phyloP scores from a whole-genome alignment of 2,888 invertebrate genomes.

The Pyralis farinalis region DNA sequence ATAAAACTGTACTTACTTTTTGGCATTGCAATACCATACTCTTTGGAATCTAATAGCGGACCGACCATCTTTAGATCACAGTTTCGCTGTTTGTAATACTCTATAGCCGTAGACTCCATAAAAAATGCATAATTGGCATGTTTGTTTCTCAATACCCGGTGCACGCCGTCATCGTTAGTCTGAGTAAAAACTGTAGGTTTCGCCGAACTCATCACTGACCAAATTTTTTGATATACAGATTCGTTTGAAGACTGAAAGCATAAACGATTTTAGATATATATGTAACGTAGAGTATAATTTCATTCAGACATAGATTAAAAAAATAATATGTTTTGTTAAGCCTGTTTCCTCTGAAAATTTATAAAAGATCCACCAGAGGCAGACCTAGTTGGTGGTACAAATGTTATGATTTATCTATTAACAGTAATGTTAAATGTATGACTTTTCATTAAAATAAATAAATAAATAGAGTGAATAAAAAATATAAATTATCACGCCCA shows the following conservation, averaged over 20 bases:
- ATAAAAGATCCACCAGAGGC: no score
- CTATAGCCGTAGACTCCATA: constrained; percentile 97
- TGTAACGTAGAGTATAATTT: no score
- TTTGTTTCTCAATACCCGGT: constrained; percentile 87
- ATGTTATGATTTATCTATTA: no score
- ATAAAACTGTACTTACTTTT: constrained; percentile 85
- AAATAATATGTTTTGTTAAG: no score
- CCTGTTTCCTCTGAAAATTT: no score
- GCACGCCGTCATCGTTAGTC: constrained; percentile 91
- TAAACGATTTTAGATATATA: no score
- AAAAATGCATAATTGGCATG: constrained; percentile 92
- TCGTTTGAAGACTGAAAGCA: constrained; percentile 87
- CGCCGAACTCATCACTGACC: constrained; percentile 92
- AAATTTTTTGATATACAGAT: constrained; percentile 92
- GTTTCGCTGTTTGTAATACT: constrained; percentile 91
- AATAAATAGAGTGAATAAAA: no score
- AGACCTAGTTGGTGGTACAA: no score
- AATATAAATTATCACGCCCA: no score
- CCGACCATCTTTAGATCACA: constrained; percentile 92
- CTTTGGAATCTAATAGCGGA: constrained; percentile 88
- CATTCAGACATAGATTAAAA: no score
- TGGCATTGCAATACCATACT: constrained; percentile 92
- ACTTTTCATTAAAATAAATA: no score
- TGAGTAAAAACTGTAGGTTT: constrained; percentile 90
- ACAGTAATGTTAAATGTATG: no score